Base-by-base conservation (phyloP, 2,797 vertebrate species). In the Amblyopsis hoosieri region DNA sequence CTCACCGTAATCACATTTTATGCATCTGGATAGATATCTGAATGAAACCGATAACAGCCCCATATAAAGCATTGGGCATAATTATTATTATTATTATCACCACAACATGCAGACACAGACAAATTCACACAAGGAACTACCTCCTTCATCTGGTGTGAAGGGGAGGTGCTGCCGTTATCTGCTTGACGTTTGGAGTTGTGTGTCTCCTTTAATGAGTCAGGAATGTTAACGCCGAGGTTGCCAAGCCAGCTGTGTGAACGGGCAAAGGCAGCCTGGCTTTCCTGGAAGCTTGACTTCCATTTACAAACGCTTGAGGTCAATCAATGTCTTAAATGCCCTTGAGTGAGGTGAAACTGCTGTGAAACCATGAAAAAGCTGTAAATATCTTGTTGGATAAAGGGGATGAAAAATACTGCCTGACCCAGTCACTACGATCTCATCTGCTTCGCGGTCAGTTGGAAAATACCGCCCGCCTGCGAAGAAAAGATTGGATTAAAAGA, bases 71-170 rank as follows among this genome's bases (percentile, higher is more conserved):
- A 71, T 23, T 64, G 53, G 53, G 64, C 75, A 62, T 85, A 81
- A 83, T 89, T 85, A 89, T 3, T 23, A 87, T 85, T 82, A 87
- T 84, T 23, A 81, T 69, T 76, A 83, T 79, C 79, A 60, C 72
- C 79, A 60, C 72, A 83, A 82, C 72, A 73, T 59, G 71, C 62
- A 74, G 74, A 72, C 75, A 46, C 11, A n/a, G 80, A 67, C 80
- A 71, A 62, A 79, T 85, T 79, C 66, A 77, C 72, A 79, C 74
- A 70, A 84, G 70, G 48, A 74, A 85, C 81, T 78, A 14, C 59
- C 55, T 59, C 69, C 80, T 80, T 74, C 80, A 79, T 88, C 79
- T 69, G 66, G 63, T 59, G 58, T 67, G 61, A 45, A 0, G 2
- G 66, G 17, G 71, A 64, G 62, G 67, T 67, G 29, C 60, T 33